Percentiles rank a stretch among this genome's conserved stretches.
phyloP scores from a whole-genome alignment of 2,888 invertebrate species.

The Isoperla grammatica region DNA sequence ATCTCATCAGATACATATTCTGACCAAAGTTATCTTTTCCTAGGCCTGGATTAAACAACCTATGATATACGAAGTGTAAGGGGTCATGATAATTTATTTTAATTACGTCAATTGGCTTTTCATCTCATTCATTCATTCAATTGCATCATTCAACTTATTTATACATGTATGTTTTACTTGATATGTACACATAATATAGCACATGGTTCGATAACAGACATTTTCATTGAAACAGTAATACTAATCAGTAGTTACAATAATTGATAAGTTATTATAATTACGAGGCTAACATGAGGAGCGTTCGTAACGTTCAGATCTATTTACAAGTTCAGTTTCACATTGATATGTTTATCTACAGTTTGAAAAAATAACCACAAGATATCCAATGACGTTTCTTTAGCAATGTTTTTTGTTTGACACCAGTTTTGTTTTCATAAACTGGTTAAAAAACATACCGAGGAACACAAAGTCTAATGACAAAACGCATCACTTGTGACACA shows the following conservation, averaged over 20 bases:
- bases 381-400: too few relatives aligned
- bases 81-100: background rate
- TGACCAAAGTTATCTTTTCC: too few relatives aligned
- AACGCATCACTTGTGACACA: too few relatives aligned
- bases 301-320: slow-evolving; percentile 9
- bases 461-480: too few relatives aligned
- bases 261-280: slow-evolving; percentile 4
- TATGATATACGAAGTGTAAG: background rate
- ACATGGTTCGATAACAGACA: slow-evolving; percentile 22
- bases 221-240: slow-evolving; percentile 21
- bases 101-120: background rate
- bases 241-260: slow-evolving; percentile 8
- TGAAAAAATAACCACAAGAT: slow-evolving; percentile 9
- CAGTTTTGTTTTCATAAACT: too few relatives aligned
- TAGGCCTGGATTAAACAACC: background rate
- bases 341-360: slow-evolving; percentile 27
- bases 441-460: too few relatives aligned
- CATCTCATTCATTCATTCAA: slow-evolving; percentile 6
- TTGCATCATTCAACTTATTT: slow-evolving; percentile 16
- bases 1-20: too few relatives aligned
- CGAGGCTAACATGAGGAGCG: slow-evolving; percentile 5
- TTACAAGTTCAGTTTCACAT: slow-evolving; percentile 19
- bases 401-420: too few relatives aligned
- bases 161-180: slow-evolving; percentile 7
- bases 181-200: slow-evolving; percentile 26